These are phyloP conservation scores for mouse (Mus musculus) DNA, from an alignment of 2,113 vertebrate genomes.

Conservation along the genomic window GRCm39 chr6:138606501-138607000, in stretches of 20 bases:
- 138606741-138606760: not conserved
- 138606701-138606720: not conserved
- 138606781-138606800: not conserved
- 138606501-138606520: not conserved
- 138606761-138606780: not conserved
- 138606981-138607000: too few species aligned
- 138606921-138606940: too few species aligned
- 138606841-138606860: too few species aligned
- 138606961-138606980: too few species aligned
- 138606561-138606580: not conserved
- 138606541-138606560: not conserved
- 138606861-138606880: too few species aligned
- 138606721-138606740: not conserved
- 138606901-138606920: too few species aligned
- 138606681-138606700: not conserved
- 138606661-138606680: not conserved
- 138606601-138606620: too few species aligned
- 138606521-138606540: not conserved
- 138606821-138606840: too few species aligned
- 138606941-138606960: too few species aligned
- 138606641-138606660: not conserved
- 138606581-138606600: not conserved
- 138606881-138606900: too few species aligned
- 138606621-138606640: not conserved
- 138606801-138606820: too few species aligned